A percentile compares a stretch with the other conserved stretches of the same genome.
phyloP scores from a whole-genome alignment of 2,888 invertebrate species.

The Calliopum simillimum region DNA sequence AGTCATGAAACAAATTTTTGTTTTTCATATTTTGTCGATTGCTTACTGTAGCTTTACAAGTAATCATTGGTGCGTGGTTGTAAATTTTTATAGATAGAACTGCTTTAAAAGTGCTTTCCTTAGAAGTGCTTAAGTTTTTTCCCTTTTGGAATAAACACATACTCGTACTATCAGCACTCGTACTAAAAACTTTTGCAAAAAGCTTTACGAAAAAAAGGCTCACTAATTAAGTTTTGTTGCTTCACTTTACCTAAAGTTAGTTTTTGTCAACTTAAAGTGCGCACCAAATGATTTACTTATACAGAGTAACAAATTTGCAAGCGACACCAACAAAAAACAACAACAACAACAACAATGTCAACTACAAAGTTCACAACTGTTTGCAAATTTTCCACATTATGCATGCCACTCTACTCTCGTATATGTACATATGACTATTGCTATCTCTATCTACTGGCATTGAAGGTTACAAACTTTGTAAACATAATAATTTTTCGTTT shows the following conservation, averaged over 20 bases:
- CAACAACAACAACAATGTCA: neutral
- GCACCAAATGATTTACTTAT: neutral
- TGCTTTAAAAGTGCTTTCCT: too few species aligned
- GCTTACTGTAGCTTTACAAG: too few species aligned
- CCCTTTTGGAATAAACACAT: neutral
- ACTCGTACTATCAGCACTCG: neutral
- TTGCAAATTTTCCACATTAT: neutral
- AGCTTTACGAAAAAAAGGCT: neutral
- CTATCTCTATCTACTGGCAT: neutral
- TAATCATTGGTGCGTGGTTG: too few species aligned
- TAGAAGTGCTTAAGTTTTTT: neutral
- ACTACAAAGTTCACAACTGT: neutral
- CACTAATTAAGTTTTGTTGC: constrained; percentile 17
- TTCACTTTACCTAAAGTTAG: constrained; percentile 3
- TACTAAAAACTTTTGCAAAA: neutral
- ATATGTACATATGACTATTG: neutral
- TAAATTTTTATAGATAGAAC: too few species aligned
- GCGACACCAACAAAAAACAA: neutral
- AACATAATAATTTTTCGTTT: neutral
- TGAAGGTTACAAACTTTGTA: neutral
- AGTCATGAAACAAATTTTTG: too few species aligned
- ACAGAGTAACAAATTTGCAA: neutral
- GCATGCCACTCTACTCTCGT: neutral
- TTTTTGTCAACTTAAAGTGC: constrained; percentile 4
- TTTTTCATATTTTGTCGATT: too few species aligned